Evolutionary conservation across 2,797 vertebrate genomes (phyloP).

Genomic region (Poeciliopsis presidionis): DNA sequence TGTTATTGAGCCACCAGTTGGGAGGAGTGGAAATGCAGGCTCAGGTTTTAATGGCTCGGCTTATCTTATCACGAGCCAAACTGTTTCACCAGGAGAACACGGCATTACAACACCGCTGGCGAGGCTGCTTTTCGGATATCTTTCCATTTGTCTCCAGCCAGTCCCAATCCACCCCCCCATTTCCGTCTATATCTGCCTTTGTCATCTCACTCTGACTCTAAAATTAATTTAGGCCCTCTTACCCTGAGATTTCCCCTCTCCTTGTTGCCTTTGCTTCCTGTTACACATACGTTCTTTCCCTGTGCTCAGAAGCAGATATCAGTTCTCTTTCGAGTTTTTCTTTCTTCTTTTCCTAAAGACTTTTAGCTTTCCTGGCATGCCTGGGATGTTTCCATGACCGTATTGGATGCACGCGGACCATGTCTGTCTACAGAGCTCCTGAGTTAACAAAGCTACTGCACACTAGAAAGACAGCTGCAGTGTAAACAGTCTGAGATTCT

Average conservation of each 20-base stretch:
- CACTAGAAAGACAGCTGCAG: background rate
- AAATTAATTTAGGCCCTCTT: constrained; percentile 67
- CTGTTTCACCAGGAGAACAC: constrained; percentile 55
- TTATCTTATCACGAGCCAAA: constrained; percentile 73
- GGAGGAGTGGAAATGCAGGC: constrained; percentile 55
- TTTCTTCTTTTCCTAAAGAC: constrained; percentile 17
- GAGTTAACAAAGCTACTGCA: background rate
- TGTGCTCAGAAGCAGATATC: constrained; percentile 37
- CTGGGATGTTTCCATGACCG: constrained; percentile 12
- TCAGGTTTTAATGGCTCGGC: constrained; percentile 67
- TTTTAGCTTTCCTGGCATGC: constrained; percentile 48
- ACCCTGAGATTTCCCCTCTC: constrained; percentile 14
- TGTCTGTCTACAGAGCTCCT: constrained; percentile 14
- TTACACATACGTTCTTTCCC: background rate
- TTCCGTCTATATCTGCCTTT: constrained; percentile 67
- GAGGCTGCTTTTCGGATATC: constrained; percentile 54
- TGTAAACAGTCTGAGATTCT: background rate
- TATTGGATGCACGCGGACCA: constrained; percentile 34
- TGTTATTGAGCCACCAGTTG: constrained; percentile 43
- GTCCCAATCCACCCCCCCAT: constrained; percentile 55
- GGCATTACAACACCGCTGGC: constrained; percentile 50
- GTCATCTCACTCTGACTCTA: constrained; percentile 62
- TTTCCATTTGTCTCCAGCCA: constrained; percentile 73
- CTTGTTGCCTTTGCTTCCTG: constrained; percentile 13
- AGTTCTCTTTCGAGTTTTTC: constrained; percentile 5